Evolutionary conservation across 2,888 invertebrate species (phyloP), one percentile per base, ranked within the genome.

Genomic region (Sclerodermus sp.): DNA sequence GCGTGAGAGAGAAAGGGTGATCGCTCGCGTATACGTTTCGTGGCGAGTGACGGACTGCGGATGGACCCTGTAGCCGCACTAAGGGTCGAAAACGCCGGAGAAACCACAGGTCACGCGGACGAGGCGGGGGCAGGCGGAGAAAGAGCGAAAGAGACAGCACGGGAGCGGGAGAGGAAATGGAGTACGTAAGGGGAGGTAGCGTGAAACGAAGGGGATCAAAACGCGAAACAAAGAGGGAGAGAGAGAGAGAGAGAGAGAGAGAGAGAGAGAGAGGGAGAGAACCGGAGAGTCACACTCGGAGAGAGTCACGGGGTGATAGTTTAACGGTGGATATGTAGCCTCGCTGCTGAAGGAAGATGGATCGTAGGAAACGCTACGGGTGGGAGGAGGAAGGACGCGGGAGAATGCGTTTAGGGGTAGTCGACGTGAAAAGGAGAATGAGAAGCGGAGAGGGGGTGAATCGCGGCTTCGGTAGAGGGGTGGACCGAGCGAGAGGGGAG

Each of bases 51-150:
- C 62, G 66, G 58, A 65, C 69, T 66, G 63, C 55, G 66, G 70
- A 66, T 62, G 62, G 66, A 61, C 63, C 63, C 63, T 70, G 67
- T 66, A 57, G 61, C 63, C 57, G 62, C 63, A 60, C 68, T 68
- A 69, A 68, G 62, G 62, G 63, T 66, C 62, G 67, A 62, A 66
- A 62, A 66, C 66, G 66, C 58, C 60, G 70, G 63, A 64, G 70
- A 72, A 73, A 74, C 71, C 73, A 60, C 73, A 73, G 67, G 65
- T 69, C 71, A 67, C 70, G 69, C 67, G 59, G 58, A 65, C 57
- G 66, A 47, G 59, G 53, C 63, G 63, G 60, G 57, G 49, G 59
- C 50, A 52, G 43, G 57, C 55, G 49, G 57, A 57, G 48, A 49
- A 44, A 34, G 48, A 50, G 46, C 55, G 49, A 45, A 39, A 31